Evolutionary conservation across 1,140 invertebrate genomes (phyloP).

Genomic region (Cydia amplana): DNA sequence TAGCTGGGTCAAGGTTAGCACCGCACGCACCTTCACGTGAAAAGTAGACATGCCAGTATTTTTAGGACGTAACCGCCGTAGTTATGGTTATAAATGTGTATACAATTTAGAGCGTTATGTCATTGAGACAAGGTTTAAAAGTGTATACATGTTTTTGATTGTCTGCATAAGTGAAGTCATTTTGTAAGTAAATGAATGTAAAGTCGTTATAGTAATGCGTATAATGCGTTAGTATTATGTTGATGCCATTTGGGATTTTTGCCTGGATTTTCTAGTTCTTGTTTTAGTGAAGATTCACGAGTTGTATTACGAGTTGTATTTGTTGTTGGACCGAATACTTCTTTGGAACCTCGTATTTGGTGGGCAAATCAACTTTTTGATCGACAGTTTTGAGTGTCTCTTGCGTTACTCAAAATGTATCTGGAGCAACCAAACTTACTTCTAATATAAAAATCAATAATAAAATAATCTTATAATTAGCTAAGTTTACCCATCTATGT

Average conservation of each 20-base stretch:
- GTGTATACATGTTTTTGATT: background rate
- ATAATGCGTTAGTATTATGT: background rate
- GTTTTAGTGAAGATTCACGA: too few relatives aligned
- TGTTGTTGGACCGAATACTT: too few relatives aligned
- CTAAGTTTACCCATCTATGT: too few relatives aligned
- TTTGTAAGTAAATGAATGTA: background rate
- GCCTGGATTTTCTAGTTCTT: background rate
- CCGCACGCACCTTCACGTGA: conserved; percentile 3
- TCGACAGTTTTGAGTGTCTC: too few relatives aligned
- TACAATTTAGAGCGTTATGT: background rate
- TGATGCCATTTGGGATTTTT: conserved; percentile 9
- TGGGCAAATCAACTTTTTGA: too few relatives aligned
- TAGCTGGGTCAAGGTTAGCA: background rate
- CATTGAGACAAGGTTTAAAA: background rate
- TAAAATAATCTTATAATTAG: too few relatives aligned
- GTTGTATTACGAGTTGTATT: too few relatives aligned
- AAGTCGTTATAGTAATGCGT: conserved; percentile 3
- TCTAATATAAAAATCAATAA: too few relatives aligned
- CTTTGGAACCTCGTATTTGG: too few relatives aligned
- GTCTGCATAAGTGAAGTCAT: background rate
- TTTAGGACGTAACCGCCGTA: background rate
- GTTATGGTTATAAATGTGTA: background rate
- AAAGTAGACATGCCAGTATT: background rate
- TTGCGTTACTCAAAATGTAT: too few relatives aligned
- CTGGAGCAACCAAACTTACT: too few relatives aligned